Evolutionary conservation across 2,888 invertebrate genomes (phyloP), one percentile per base, ranked within the genome.

Genomic region (Zaprionus obscuricornis): DNA sequence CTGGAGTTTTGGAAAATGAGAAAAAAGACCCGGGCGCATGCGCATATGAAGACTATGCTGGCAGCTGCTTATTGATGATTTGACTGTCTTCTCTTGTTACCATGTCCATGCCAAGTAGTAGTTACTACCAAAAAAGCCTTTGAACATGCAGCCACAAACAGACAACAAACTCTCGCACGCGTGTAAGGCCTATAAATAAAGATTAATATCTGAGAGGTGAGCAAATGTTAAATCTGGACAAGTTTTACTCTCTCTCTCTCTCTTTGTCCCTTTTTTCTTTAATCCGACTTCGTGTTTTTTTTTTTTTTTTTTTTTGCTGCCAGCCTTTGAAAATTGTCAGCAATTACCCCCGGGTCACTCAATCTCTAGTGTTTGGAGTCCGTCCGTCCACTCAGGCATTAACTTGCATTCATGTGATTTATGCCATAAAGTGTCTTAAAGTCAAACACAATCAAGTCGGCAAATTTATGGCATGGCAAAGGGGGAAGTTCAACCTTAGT

Each of bases 61-160:
- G 74, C 72, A 66, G 76, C 79, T 65, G 76, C 79, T 77, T 77
- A 77, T 77, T 77, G 84, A 83, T 77, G 84, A 59, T 46, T 45
- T 22, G 45, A 47, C 60, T 75, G 72, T 59, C 74, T 63, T 67
- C 84, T 66, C 77, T 77, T 83, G 84, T 77, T 77, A 77, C 72
- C 66, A 45, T 52, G 42, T 58, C 59, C 49, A 57, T 65, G 31
- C 57, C 83, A 66, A 71, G 55, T 66, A 66, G 34, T 49, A 52
- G 68, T 66, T 60, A 56, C 71, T 59, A 43, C 60, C 66, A 60
- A 47, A 73, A 66, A 67, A 50, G 66, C 56, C 56, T 52, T 60
- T 46, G 51, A 51, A 50, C 77, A 66, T 60, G 60, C 73, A 66
- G 54, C 57, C 51, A 56, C 54, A 51, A 33, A 51, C 40, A 56